Evolutionary conservation across 2,797 vertebrate species (phyloP).

Genomic region (Ceyx erithaca): DNA sequence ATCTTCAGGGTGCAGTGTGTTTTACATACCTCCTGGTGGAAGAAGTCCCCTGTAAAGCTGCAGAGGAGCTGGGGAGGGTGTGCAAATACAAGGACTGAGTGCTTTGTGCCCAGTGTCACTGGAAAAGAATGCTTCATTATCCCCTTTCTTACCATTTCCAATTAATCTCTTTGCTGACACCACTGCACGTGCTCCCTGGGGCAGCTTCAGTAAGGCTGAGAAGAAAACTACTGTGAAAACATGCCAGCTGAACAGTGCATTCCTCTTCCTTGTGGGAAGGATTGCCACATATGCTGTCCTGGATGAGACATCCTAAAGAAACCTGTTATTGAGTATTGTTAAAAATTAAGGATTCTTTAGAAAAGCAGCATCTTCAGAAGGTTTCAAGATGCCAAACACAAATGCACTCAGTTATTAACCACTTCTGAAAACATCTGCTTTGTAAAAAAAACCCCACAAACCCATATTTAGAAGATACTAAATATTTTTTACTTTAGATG

Average conservation of each 20-base stretch:
- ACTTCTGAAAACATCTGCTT: not conserved
- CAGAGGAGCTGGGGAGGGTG: not conserved
- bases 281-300: not conserved
- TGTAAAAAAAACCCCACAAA: not conserved
- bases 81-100: not conserved
- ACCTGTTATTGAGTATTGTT: not conserved
- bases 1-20: not conserved
- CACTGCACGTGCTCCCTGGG: slow-evolving; percentile 68
- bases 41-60: not conserved
- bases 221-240: not conserved
- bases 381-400: not conserved
- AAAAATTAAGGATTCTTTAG: not conserved
- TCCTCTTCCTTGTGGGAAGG: not conserved
- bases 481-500: not conserved
- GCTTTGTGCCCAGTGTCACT: not conserved
- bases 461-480: not conserved
- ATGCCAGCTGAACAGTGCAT: not conserved
- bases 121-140: not conserved
- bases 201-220: slow-evolving; percentile 75
- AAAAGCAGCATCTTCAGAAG: not conserved
- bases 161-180: not conserved
- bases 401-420: not conserved
- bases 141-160: not conserved
- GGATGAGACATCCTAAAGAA: not conserved
- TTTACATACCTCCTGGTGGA: not conserved